Evolutionary conservation across 1,140 invertebrate species (phyloP).

Genomic region (Leptopilina clavipes): DNA sequence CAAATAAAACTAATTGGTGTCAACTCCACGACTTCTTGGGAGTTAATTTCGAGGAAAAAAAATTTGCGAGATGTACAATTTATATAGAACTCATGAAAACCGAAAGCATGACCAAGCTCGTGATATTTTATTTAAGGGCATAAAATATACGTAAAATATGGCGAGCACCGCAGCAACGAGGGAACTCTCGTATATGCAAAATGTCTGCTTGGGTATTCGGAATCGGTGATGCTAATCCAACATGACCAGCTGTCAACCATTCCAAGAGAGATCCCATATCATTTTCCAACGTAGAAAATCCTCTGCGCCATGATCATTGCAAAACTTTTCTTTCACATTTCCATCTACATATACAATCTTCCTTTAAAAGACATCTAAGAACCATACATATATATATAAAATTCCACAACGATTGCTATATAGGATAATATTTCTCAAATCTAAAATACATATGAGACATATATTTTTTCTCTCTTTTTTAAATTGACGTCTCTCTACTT

Average conservation of each 20-base stretch:
- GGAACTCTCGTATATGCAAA: slow-evolving; percentile 30
- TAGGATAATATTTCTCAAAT: slow-evolving; percentile 17
- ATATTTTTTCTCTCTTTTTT: not conserved
- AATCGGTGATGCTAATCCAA: slow-evolving; percentile 52
- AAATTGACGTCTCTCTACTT: slow-evolving; percentile 11
- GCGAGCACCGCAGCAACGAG: not conserved
- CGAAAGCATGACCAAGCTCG: not conserved
- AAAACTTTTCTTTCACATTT: not conserved
- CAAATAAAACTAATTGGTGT: too few species aligned
- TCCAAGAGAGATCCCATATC: slow-evolving; percentile 4
- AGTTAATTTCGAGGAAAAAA: too few species aligned
- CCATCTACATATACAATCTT: not conserved
- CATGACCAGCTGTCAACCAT: slow-evolving; percentile 48
- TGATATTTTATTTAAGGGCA: slow-evolving; percentile 25
- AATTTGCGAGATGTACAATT: too few species aligned
- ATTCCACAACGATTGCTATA: not conserved
- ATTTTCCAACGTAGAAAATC: not conserved
- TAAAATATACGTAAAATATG: slow-evolving; percentile 31
- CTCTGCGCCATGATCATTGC: slow-evolving; percentile 17
- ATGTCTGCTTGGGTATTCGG: slow-evolving; percentile 45
- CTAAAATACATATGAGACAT: slow-evolving; percentile 4
- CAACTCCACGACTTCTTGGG: too few species aligned
- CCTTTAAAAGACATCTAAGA: not conserved
- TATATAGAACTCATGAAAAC: slow-evolving; percentile 20
- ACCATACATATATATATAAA: not conserved